Conservation (phyloP, 2,888 invertebrate genomes). For the Philereme transversata region DNA sequence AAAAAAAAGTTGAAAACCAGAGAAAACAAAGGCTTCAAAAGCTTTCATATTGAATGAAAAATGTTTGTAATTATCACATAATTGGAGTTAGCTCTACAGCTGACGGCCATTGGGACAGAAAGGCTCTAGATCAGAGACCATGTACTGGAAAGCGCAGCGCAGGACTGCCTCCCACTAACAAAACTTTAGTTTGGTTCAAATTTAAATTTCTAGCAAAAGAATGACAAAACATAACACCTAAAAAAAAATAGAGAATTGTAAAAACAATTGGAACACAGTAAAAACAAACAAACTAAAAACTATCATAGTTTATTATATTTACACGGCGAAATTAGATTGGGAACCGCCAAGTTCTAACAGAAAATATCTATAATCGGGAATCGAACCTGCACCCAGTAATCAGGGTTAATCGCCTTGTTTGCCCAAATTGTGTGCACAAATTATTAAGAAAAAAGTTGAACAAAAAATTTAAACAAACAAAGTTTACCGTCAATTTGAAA, state of each 20-base stretch:
- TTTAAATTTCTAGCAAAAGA: no score
- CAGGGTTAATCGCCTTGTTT: constrained; percentile 73
- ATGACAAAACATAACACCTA: not conserved
- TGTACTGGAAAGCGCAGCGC: no score
- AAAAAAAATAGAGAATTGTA: not conserved
- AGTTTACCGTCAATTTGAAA: not conserved
- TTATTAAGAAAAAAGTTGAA: constrained; percentile 42
- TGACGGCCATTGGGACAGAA: no score
- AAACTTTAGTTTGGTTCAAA: no score
- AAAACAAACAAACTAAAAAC: constrained; percentile 37
- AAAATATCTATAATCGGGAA: constrained; percentile 77
- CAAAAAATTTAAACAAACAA: constrained; percentile 9
- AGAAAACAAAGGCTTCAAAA: no score
- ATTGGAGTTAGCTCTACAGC: no score
- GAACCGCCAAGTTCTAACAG: constrained; percentile 64
- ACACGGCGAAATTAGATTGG: constrained; percentile 62
- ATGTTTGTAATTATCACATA: no score
- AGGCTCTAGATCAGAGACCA: no score
- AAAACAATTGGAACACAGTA: constrained; percentile 12
- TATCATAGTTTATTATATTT: constrained; percentile 69
- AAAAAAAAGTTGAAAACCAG: no score
- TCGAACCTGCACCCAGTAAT: constrained; percentile 73
- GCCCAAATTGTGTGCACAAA: constrained; percentile 54
- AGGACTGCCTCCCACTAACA: no score
- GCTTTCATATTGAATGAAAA: no score